Evolutionary conservation across 2,888 invertebrate species (phyloP), one percentile per base, ranked within the genome.

Genomic region (Arctia plantaginis): DNA sequence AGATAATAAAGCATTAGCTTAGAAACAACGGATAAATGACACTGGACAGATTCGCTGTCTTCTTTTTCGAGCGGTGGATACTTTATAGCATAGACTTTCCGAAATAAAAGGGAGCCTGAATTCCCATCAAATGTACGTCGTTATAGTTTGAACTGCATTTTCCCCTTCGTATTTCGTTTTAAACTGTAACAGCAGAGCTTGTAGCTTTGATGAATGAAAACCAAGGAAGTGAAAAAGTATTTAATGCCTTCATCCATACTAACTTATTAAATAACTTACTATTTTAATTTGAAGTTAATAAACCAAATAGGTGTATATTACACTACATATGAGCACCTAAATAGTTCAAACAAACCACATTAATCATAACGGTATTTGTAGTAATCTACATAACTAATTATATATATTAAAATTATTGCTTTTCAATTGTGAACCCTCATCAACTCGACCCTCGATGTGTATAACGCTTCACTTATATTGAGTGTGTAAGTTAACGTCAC

Each of bases 371-470:
- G 20, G 23, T 30, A 35, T 12, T 13, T 35, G 23, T 39, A 59
- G 44, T 27, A 30, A 44, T 27, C n/a, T 41, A 20, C 47, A 51
- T 55, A 55, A 55, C 51, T n/a, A 55, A 55, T 55, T 55, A 55
- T 68, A 41, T 47, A 20, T 66, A 41, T 27, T 66, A n/a, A n/a
- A n/a, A 41, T 66, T 41, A 41, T 27, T 23, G 18, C 44, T 41
- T 27, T 44, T 62, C 27, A 62, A 59, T 62, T 62, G 62, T 62
- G 62, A 62, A 62, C 62, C 62, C 30, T 30, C 62, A 62, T 62
- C 62, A 62, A 62, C 62, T 62, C 62, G 13, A 62, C 30, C 62
- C 62, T 62, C 30, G 8, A 62, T 30, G 30, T 18, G 62, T 30
- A 18, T 62, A 18, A 30, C 30, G 15, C 30, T 39, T 55, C 15